These are phyloP conservation scores for Ptycholaimellus sp. DNA, from an alignment of 2,888 invertebrate genomes.

Conservation along the genomic window DNA sequence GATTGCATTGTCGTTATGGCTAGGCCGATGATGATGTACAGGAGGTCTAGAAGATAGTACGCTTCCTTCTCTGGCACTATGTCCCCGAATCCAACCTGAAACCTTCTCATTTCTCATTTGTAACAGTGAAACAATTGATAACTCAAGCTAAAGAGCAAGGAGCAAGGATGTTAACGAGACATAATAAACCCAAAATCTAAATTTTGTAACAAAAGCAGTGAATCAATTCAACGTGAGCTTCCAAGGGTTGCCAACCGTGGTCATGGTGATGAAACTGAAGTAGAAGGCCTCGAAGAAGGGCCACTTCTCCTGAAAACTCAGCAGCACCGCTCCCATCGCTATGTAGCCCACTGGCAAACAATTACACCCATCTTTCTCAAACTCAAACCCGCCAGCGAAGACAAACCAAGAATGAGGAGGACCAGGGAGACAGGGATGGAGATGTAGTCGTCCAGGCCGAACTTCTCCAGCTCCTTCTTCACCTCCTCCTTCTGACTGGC, in stretches of 20 bases:
- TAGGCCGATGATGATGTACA: conserved; percentile 24
- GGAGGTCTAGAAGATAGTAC: conserved; percentile 21
- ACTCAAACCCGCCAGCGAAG: no score
- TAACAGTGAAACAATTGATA: no score
- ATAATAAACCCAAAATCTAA: no score
- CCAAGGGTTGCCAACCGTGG: conserved; percentile 19
- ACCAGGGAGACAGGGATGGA: conserved; percentile 68
- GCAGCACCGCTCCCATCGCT: conserved; percentile 65
- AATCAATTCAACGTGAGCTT: no score
- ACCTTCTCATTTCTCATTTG: no score
- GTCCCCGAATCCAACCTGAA: conserved; percentile 24
- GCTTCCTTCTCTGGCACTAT: conserved; percentile 20
- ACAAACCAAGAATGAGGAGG: conserved; percentile 60
- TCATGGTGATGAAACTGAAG: conserved; percentile 79
- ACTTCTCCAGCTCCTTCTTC: conserved; percentile 7
- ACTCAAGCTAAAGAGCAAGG: no score
- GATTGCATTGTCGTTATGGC: conserved; percentile 16
- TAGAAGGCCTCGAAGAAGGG: conserved; percentile 70
- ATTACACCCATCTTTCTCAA: no score
- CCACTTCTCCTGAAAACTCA: conserved; percentile 77
- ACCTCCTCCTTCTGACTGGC: no score
- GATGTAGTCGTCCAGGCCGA: conserved; percentile 31
- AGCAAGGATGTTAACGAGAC: no score
- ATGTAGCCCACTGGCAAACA: conserved; percentile 63
- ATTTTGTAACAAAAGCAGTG: no score